Percentiles rank a stretch among this genome's conserved stretches.
phyloP scores from a whole-genome alignment of 2,888 invertebrate genomes.

The Sceliomorpha sp. region DNA sequence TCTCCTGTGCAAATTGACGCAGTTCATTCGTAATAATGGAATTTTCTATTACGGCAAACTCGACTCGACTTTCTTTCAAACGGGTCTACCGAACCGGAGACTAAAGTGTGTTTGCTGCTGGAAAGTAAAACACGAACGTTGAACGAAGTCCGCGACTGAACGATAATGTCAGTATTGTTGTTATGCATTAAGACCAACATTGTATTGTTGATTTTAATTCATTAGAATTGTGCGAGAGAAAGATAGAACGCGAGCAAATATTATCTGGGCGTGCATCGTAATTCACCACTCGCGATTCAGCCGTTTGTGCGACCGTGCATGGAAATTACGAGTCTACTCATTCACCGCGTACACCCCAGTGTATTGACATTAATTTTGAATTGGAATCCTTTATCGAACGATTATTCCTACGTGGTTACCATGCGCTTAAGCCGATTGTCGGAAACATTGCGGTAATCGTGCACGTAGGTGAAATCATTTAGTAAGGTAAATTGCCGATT shows the following conservation, averaged over 20 bases:
- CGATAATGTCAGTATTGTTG: conserved; percentile 10
- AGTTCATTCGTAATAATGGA: too few species aligned
- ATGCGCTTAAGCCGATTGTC: conserved; percentile 36
- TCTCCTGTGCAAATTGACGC: too few species aligned
- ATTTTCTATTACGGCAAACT: too few species aligned
- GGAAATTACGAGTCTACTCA: conserved; percentile 46
- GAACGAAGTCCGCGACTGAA: too few species aligned
- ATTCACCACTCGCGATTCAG: conserved; percentile 16
- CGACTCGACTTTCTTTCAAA: too few species aligned
- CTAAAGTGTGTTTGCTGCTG: too few species aligned
- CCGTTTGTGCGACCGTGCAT: conserved; percentile 21
- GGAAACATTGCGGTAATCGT: conserved; percentile 27
- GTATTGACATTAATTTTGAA: conserved; percentile 56
- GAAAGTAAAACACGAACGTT: too few species aligned
- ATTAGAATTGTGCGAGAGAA: too few species aligned
- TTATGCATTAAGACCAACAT: conserved; percentile 8
- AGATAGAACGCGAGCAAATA: conserved; percentile 14
- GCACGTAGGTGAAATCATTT: conserved; percentile 28
- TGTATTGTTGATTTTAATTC: conserved; percentile 21
- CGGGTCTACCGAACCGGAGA: too few species aligned
- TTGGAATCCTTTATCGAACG: conserved; percentile 55
- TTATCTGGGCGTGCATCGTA: conserved; percentile 20
- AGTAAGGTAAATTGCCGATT: conserved; percentile 12
- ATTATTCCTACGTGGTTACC: conserved; percentile 46
- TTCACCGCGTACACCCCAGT: conserved; percentile 55